Evolutionary conservation across 2,113 vertebrate species (phyloP).

Genomic region (Nycticryphes semicollaris): DNA sequence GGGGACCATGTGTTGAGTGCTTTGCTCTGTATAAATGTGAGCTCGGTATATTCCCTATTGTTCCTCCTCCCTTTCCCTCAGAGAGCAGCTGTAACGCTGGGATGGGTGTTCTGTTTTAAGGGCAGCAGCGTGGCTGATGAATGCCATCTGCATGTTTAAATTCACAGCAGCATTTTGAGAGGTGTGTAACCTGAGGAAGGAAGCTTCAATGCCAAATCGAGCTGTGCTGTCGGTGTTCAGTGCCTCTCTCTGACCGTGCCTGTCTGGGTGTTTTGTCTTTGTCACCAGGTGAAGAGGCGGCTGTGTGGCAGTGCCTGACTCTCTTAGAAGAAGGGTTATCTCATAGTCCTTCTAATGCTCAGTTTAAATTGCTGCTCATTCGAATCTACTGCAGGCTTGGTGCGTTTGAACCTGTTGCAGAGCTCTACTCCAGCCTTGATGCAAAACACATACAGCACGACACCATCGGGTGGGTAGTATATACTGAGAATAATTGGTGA

Average conservation of each 20-base stretch:
- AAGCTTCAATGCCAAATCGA: not conserved
- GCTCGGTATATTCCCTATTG: not conserved
- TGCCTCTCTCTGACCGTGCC: not conserved
- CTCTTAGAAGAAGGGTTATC: conserved; percentile 89
- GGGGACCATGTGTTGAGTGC: too few species aligned
- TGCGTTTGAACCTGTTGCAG: conserved; percentile 93
- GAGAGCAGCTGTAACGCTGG: not conserved
- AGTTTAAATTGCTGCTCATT: conserved; percentile 97
- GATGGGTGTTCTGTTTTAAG: accelerated
- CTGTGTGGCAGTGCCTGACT: conserved; percentile 87
- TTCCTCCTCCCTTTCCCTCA: not conserved
- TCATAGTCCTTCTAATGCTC: conserved; percentile 91
- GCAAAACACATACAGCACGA: conserved; percentile 98
- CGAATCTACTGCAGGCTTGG: conserved; percentile 93
- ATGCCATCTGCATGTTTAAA: not conserved
- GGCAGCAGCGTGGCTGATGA: not conserved
- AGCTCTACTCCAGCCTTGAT: conserved; percentile 95
- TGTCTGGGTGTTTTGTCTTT: not conserved
- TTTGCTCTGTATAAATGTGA: not conserved
- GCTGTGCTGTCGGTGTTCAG: accelerated
- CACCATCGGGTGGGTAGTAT: conserved; percentile 92
- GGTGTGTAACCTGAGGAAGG: not conserved
- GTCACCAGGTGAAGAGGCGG: conserved; percentile 83
- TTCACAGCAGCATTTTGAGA: not conserved
- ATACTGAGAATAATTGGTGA: conserved; percentile 69